Evolutionary conservation across 2,888 invertebrate genomes (phyloP), one percentile per base, ranked within the genome.

Genomic region (Andrena bicolor): DNA sequence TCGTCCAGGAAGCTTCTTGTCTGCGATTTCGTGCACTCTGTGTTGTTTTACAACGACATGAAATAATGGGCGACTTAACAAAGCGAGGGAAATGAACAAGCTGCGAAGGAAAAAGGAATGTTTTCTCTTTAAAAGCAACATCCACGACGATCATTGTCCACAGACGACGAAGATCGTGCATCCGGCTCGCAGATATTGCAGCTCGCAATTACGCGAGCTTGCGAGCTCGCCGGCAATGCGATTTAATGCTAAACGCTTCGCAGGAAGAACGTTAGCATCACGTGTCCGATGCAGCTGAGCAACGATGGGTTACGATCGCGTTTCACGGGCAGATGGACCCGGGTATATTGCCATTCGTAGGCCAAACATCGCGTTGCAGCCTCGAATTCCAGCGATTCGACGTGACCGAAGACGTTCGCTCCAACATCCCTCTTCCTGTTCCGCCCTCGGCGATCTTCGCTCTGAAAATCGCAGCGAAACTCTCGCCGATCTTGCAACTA

Each of bases 161-260:
- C 23, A 10, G 41, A 28, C 10, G 68, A 32, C 65, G 73, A 65
- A 20, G 48, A 66, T 13, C 41, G 20, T 30, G 13, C 32, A 63
- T 20, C 58, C 58, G 20, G 66, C 66, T 64, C 30, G 16, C 49
- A 28, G 48, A 69, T 60, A 61, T 56, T 53, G 58, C 49, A 28
- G 35, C 49, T 23, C 28, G n/a, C 76, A 70, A 70, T 80, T 80
- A 70, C 65, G 32, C 64, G 58, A 58, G 60, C 66, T 68, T 60
- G 51, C 53, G 60, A 49, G 64, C 53, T 74, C 61, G 51, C 64
- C 80, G 49, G 69, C 76, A 23, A 53, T 74, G 74, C 79, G 76
- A 86, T 84, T 86, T 86, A 86, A 58, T 71, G 76, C 63, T 68
- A 65, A 82, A 84, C 63, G 80, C 69, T 84, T 76, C 49, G 28